Percentiles rank a stretch among this genome's conserved stretches.
Conservation (phyloP, 92 coral and sea anemone species). For the Phenganax stokvisi region DNA sequence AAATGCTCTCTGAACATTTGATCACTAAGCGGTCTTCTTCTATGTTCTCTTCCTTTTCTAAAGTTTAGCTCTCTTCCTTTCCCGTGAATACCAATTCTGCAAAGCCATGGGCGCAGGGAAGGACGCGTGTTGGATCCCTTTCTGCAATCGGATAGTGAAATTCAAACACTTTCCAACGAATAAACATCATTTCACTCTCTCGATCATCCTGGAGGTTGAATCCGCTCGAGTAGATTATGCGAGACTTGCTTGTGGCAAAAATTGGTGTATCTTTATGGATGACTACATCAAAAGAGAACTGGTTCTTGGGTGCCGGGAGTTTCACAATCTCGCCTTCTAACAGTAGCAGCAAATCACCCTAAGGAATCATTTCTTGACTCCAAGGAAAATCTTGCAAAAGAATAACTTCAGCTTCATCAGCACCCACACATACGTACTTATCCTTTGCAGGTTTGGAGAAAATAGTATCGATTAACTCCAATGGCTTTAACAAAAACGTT, state of each 20-base stretch:
- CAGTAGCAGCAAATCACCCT: constrained; percentile 12
- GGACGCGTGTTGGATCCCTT: not conserved
- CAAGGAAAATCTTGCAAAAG: not conserved
- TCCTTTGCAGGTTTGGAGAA: constrained; percentile 3
- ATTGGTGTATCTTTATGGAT: not conserved
- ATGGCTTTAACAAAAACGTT: constrained; percentile 16
- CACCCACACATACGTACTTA: constrained; percentile 9
- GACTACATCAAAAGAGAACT: not conserved
- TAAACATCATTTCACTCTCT: not conserved
- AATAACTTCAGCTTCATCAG: constrained; percentile 7
- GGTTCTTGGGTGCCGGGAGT: constrained; percentile 16
- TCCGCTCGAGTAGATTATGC: not conserved
- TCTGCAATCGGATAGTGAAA: not conserved
- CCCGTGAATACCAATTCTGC: constrained; percentile 10
- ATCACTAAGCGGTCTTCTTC: not conserved
- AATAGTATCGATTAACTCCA: not conserved
- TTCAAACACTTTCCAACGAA: constrained; percentile 9
- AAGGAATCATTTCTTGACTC: not conserved
- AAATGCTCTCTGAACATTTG: too few relatives aligned
- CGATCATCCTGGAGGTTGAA: constrained; percentile 3
- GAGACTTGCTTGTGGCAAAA: constrained; percentile 12
- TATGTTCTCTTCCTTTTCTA: not conserved
- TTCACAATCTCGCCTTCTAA: constrained; percentile 22
- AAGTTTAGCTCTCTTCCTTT: not conserved
- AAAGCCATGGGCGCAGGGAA: not conserved